phyloP scores from a whole-genome alignment of 2,797 vertebrate genomes.

The Peromyscus attwateri region DNA sequence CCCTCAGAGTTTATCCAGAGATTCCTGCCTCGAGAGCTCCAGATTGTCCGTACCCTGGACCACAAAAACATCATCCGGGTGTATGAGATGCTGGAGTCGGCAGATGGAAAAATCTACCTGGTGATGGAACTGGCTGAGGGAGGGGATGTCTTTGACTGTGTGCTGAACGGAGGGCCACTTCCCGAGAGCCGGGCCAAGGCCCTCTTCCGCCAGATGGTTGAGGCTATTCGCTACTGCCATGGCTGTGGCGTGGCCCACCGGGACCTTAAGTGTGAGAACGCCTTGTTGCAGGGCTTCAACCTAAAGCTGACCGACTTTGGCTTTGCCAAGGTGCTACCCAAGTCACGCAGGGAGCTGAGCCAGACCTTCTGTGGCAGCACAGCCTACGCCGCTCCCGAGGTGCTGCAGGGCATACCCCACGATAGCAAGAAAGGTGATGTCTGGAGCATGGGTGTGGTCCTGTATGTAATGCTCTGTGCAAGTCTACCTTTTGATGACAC shows the following conservation, averaged over 20 bases:
- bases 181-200: conserved; percentile 82
- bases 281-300: conserved; percentile 86
- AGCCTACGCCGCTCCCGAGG: conserved; percentile 87
- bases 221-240: conserved; percentile 87
- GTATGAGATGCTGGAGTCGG: conserved; percentile 85
- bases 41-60: conserved; percentile 84
- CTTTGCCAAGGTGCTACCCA: conserved; percentile 86
- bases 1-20: conserved; percentile 86
- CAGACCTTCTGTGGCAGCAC: conserved; percentile 88
- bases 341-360: conserved; percentile 84
- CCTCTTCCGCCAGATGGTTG: conserved; percentile 87
- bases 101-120: conserved; percentile 85
- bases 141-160: conserved; percentile 86
- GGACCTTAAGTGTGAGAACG: conserved; percentile 88
- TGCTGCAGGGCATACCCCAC: conserved; percentile 86
- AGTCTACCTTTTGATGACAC: conserved; percentile 87
- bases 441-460: conserved; percentile 88
- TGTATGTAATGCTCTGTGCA: conserved; percentile 87
- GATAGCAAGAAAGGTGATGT: conserved; percentile 86
- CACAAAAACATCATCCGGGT: conserved; percentile 88
- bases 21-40: conserved; percentile 89
- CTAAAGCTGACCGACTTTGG: conserved; percentile 88
- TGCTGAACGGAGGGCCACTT: conserved; percentile 84
- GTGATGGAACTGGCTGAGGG: conserved; percentile 89
- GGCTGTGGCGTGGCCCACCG: conserved; percentile 85